Base-by-base conservation (phyloP, 2,888 invertebrate species). In the Beris chalybata region DNA sequence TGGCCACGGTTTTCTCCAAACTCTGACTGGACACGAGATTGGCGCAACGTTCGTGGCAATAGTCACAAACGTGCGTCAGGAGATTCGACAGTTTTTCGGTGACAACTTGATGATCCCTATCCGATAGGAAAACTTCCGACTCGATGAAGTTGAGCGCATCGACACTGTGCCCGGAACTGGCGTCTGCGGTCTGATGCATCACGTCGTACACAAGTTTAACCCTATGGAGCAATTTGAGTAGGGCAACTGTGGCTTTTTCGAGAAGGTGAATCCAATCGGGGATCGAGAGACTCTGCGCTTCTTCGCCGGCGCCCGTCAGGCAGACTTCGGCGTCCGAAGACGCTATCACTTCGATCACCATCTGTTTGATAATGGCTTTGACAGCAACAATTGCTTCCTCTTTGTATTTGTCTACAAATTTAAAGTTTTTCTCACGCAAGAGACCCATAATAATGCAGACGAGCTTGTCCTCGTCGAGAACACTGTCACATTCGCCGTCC, bases 1-100 rank as follows among this genome's bases (percentile, higher is more conserved):
- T 89, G 69, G 93, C 88, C 15, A 89, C 84, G 76, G 83, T 83
- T 71, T 87, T 87, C 73, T 89, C 89, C 70, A 88, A 85, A 71
- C 88, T 87, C 79, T 88, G 89, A 5, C 91, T 90, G 55, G 91
- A 89, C 67, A 97, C 87, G 65, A 97, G 85, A 79, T 93, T 92
- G 66, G 94, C 94, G 81, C 95, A 89, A 71, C 95, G 85, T 77
- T 97, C 96, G 79, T 96, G 94, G 73, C 95, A 93, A 77, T 92
- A 93, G 81, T 95, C 93, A 78, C 93, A 94, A 52, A 95, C 86
- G n/a, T 90, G 88, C 48, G 85, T 85, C 56, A 95, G 83, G 77
- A 95, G 85, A 74, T 93, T 91, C 69, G 86, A 85, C 57, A 97
- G 81, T 78, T 90, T 90, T 11, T 84, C 83, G 69, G 85, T 86